Evolutionary conservation across 2,113 vertebrate species (phyloP).

Genomic region (Brienomyrus longianalis): DNA sequence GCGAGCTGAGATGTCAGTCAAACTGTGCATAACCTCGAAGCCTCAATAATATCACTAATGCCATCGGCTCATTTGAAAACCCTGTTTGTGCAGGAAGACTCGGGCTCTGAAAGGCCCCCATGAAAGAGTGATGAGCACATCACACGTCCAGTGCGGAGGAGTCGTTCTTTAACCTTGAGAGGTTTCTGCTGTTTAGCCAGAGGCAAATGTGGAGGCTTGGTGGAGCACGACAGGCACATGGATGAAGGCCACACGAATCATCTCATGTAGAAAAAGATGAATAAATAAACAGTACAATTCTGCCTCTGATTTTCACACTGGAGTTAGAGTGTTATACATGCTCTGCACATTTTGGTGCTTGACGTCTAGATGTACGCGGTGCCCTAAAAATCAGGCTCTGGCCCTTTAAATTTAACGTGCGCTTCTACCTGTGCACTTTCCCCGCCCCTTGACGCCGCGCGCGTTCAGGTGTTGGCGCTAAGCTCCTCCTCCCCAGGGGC

Average conservation of each 20-base stretch:
- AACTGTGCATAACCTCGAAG: background rate
- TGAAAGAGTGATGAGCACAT: background rate
- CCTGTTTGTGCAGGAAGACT: background rate
- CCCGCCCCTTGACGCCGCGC: background rate
- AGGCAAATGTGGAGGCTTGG: background rate
- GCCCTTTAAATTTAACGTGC: background rate
- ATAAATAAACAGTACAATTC: background rate
- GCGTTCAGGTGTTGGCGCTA: background rate
- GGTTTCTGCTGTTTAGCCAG: background rate
- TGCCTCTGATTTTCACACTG: background rate
- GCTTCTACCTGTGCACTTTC: background rate
- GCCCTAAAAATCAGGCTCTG: background rate
- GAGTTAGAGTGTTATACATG: background rate
- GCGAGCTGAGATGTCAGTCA: background rate
- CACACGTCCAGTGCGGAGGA: background rate
- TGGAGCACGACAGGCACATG: background rate
- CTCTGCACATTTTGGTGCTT: background rate
- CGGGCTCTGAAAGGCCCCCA: background rate
- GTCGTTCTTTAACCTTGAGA: slow-evolving; percentile 3
- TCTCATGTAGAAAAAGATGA: background rate
- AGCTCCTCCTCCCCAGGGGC: background rate
- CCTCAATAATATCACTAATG: background rate
- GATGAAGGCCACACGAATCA: background rate
- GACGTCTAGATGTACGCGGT: background rate
- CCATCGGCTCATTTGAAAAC: background rate